Evolutionary conservation across 2,888 invertebrate genomes (phyloP), one percentile per base, ranked within the genome.

Genomic region (Parochlus steinenii): DNA sequence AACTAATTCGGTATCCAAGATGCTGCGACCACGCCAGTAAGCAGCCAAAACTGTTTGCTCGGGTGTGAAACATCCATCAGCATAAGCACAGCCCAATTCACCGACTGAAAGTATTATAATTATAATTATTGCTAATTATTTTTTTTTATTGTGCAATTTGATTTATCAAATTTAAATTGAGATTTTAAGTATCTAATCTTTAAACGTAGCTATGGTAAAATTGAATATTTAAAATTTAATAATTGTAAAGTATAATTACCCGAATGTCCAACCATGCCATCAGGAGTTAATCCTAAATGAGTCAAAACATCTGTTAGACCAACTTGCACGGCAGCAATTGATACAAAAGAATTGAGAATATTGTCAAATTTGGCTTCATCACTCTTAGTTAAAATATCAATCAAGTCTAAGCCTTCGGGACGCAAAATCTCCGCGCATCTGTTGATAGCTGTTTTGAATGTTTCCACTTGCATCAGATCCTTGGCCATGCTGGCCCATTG

Each of bases 401-500:
- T 63, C n/a, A 98, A 68, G 55, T 93, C 81, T 14, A 95, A 50
- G 18, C 78, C 81, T 54, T 79, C 76, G 17, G 79, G 74, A 43
- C 73, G 69, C 23, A 98, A 63, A 10, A 76, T 73, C 31, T 74
- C 74, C 5, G 83, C 77, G 43, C 80, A 78, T 41, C 72, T 72
- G 44, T 69, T 63, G 44, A 97, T 71, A 39, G 85, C 79, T 36
- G 71, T 67, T 42, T 73, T 74, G 63, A 95, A 95, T 2, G 65
- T 61, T 35, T 87, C 83, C 42, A 97, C 63, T 41, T 66, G 61
- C 74, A 95, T 76, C 44, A 98, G 66, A 39, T 78, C 71, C 51
- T 75, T 75, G 10, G 78, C 93, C 95, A 97, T 97, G 48, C 87
- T 89, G 31, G 82, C 69, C 95, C 95, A 97, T 62, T 97, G 97